These are phyloP conservation scores for Clanis bilineata DNA, from an alignment of 2,888 invertebrate genomes.

Conservation along the genomic window DNA sequence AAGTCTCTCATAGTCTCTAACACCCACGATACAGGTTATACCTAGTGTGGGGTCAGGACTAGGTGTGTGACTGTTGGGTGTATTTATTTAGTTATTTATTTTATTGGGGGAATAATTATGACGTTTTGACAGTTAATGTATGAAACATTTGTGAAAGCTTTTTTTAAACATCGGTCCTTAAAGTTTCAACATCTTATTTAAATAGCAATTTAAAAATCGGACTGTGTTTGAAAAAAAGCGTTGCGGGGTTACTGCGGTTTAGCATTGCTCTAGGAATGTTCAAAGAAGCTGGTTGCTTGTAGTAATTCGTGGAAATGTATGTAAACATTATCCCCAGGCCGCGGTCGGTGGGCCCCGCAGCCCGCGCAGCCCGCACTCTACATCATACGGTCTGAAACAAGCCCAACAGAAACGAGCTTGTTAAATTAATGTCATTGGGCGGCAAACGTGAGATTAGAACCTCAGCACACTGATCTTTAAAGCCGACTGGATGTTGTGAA, in stretches of 20 bases:
- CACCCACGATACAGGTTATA: not conserved
- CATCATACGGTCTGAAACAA: conserved; percentile 29
- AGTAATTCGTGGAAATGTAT: conserved; percentile 15
- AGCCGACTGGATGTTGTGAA: not conserved
- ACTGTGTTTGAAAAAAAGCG: not conserved
- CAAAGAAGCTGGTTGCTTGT: conserved; percentile 3
- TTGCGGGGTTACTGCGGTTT: not conserved
- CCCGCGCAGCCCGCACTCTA: no score
- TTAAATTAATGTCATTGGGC: conserved; percentile 35
- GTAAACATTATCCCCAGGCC: conserved; percentile 23
- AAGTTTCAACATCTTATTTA: no score
- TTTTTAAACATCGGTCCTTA: no score
- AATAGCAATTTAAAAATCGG: not conserved
- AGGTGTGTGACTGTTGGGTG: no score
- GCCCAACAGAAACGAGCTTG: conserved; percentile 28
- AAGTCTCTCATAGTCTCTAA: no score
- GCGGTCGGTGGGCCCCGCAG: conserved; percentile 20
- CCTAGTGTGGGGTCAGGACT: no score
- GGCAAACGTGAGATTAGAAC: conserved; percentile 25
- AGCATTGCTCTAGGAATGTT: not conserved
- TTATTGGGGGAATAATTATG: no score
- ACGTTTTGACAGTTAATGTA: no score
- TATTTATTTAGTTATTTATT: no score
- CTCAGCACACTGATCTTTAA: conserved; percentile 24
- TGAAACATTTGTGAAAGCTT: no score